Conservation (phyloP, 2,113 vertebrate genomes). For the Mesitornis unicolor region DNA sequence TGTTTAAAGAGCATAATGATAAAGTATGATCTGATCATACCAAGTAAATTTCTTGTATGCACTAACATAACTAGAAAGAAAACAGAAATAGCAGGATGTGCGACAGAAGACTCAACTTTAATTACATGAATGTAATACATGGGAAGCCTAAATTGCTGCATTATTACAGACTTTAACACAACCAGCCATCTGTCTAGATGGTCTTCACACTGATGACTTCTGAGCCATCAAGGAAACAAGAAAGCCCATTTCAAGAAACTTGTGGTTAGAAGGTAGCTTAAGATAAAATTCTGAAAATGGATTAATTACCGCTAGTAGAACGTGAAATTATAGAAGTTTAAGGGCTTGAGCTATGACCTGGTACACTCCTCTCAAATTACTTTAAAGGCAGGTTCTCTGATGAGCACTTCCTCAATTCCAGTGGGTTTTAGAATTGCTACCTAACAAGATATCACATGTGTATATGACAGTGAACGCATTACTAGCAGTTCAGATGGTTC, state of each 20-base stretch:
- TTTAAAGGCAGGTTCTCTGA: not conserved
- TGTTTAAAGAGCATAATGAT: not conserved
- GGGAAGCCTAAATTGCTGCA: not conserved
- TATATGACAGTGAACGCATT: rapidly evolving
- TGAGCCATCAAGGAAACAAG: not conserved
- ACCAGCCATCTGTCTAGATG: not conserved
- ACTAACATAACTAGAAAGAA: not conserved
- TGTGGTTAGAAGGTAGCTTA: not conserved
- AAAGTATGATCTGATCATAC: not conserved
- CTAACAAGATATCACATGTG: not conserved
- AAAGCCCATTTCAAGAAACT: not conserved
- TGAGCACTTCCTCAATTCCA: not conserved
- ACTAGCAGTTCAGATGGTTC: not conserved
- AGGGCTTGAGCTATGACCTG: not conserved
- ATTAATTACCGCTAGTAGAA: not conserved
- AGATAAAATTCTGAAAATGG: not conserved
- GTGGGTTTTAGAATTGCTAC: not conserved
- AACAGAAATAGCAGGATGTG: not conserved
- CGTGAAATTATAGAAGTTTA: not conserved
- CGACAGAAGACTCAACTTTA: not conserved
- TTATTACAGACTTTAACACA: not conserved
- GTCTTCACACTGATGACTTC: not conserved
- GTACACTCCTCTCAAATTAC: not conserved
- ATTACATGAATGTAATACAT: not conserved
- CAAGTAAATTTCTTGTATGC: not conserved